Conservation (phyloP, 2,113 vertebrate species). For the Promerops cafer region DNA sequence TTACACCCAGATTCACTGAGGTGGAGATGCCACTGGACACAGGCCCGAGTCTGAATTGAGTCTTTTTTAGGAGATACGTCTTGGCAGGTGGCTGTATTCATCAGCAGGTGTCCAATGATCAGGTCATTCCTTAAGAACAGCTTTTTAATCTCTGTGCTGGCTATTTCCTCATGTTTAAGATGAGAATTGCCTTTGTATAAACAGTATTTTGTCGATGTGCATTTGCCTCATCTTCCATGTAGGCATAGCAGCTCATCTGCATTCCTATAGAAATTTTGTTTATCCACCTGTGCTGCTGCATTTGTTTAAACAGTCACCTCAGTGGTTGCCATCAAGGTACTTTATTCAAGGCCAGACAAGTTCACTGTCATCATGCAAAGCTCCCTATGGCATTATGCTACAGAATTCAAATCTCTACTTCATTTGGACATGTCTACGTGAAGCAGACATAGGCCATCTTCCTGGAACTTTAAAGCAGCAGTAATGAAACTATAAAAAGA, state of each 20-base stretch:
- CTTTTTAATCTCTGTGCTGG: background rate
- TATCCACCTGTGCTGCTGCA: background rate
- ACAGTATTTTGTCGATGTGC: background rate
- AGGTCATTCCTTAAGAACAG: background rate
- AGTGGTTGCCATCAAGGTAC: background rate
- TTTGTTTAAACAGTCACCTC: background rate
- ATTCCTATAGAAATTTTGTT: background rate
- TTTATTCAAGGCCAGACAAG: background rate
- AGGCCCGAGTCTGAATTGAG: background rate
- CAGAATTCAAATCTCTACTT: background rate
- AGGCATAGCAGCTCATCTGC: background rate
- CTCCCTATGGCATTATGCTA: background rate
- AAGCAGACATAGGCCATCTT: background rate
- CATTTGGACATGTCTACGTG: background rate
- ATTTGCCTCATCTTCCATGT: fast-evolving
- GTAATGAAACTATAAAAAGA: background rate
- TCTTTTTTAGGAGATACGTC: fast-evolving
- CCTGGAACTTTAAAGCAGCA: background rate
- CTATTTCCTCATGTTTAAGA: background rate
- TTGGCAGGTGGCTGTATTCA: background rate
- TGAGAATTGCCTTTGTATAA: background rate
- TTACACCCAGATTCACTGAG: background rate
- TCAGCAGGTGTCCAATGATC: background rate
- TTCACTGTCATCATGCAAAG: background rate
- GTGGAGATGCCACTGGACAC: background rate